These are phyloP conservation scores for Aphaenogaster rudis DNA, from an alignment of 1,140 invertebrate species.

Conservation along the genomic window DNA sequence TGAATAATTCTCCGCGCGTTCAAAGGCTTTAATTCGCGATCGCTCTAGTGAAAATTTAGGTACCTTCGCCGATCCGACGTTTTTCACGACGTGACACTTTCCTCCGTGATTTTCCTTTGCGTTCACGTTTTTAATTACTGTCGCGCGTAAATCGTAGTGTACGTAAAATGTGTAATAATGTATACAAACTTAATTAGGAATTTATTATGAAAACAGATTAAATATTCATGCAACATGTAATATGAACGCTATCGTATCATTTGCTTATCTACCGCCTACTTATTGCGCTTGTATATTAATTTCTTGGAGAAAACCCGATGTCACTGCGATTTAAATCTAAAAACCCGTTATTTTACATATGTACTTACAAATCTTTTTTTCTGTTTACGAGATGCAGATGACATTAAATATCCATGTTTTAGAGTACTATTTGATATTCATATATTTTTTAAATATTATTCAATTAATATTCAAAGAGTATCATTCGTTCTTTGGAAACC, in stretches of 20 bases:
- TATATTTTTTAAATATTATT: no score
- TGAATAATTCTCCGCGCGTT: conserved; percentile 47
- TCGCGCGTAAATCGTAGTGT: background rate
- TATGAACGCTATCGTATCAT: background rate
- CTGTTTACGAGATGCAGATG: background rate
- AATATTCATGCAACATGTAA: background rate
- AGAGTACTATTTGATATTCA: no score
- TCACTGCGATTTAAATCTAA: background rate
- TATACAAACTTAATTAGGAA: background rate
- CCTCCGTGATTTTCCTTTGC: background rate
- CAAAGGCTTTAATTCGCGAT: conserved; percentile 49
- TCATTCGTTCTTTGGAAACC: background rate
- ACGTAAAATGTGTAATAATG: background rate
- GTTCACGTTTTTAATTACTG: background rate
- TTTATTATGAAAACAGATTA: background rate
- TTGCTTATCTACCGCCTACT: background rate
- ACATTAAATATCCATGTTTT: background rate
- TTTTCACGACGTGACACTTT: background rate
- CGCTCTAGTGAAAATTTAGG: conserved; percentile 25
- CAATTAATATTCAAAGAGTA: no score
- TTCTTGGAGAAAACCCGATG: background rate
- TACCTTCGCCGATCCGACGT: background rate
- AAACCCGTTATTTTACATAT: background rate
- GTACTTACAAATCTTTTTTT: background rate
- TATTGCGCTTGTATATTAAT: background rate